Evolutionary conservation across 2,113 vertebrate genomes (phyloP).

Genomic region (Herpetotheres cachinnans): DNA sequence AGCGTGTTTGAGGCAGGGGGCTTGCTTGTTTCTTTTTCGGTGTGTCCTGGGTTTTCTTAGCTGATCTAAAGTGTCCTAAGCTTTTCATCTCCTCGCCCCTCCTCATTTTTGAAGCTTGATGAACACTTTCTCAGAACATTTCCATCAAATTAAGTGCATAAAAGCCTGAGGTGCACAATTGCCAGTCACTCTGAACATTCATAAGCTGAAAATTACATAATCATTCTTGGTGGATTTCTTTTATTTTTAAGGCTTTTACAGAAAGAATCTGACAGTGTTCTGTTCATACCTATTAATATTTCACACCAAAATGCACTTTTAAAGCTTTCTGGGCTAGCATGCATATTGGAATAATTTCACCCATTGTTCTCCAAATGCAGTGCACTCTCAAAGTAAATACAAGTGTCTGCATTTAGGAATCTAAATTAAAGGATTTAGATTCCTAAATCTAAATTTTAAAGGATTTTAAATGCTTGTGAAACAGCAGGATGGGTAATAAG

Average conservation of each 20-base stretch:
- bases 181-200: neutral
- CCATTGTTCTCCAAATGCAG: neutral
- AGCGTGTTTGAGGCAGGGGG: neutral
- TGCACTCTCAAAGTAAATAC: neutral
- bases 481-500: neutral
- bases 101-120: neutral
- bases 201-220: slow-evolving; percentile 44
- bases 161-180: slow-evolving; percentile 15
- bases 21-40: neutral
- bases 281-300: slow-evolving; percentile 62
- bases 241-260: slow-evolving; percentile 57
- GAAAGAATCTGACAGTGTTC: slow-evolving; percentile 30
- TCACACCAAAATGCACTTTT: slow-evolving; percentile 58
- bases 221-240: slow-evolving; percentile 1
- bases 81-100: neutral
- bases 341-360: neutral
- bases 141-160: slow-evolving; percentile 44
- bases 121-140: slow-evolving; percentile 38
- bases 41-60: neutral
- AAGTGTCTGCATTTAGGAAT: neutral
- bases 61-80: neutral
- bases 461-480: neutral
- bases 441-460: neutral
- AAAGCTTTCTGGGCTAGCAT: slow-evolving; percentile 35
- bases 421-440: neutral